A percentile compares a stretch with the other conserved stretches of the same genome.
Evolutionary conservation across 1,140 invertebrate genomes (phyloP).

Genomic region (Monochamus saltuarius): DNA sequence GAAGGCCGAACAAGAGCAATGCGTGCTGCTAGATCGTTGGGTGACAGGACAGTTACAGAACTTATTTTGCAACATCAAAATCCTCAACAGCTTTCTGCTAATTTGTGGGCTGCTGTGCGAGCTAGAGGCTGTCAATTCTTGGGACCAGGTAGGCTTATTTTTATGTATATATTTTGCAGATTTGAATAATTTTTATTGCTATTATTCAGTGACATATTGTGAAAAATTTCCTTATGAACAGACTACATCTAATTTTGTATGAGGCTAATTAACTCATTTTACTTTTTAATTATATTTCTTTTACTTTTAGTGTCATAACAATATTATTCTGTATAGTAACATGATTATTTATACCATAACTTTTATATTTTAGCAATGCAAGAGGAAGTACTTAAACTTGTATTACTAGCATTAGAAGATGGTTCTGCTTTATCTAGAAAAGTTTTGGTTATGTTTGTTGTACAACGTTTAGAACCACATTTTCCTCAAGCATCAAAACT

Average conservation of each 20-base stretch:
- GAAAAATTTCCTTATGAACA: too few relatives aligned
- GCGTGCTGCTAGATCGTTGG: constrained; percentile 84
- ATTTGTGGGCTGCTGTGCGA: constrained; percentile 95
- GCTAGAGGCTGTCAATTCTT: constrained; percentile 97
- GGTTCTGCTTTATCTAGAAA: constrained; percentile 96
- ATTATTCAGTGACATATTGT: too few relatives aligned
- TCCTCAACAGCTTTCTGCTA: constrained; percentile 86
- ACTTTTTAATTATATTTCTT: too few relatives aligned
- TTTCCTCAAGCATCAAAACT: constrained; percentile 97
- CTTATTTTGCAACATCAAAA: constrained; percentile 93
- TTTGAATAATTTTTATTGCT: too few relatives aligned
- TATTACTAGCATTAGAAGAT: constrained; percentile 91
- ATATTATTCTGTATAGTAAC: too few relatives aligned
- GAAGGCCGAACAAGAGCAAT: constrained; percentile 81
- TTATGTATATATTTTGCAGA: too few relatives aligned
- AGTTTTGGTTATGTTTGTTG: constrained; percentile 98
- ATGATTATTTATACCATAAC: neutral
- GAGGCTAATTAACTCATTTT: too few relatives aligned
- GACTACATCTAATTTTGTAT: too few relatives aligned
- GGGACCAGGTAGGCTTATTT: constrained; percentile 75
- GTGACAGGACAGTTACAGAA: constrained; percentile 93
- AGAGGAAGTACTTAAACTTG: constrained; percentile 94
- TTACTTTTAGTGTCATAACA: too few relatives aligned
- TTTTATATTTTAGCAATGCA: constrained; percentile 78
- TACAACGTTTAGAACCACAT: constrained; percentile 90